Conservation (phyloP, 2,888 invertebrate genomes). For the Morpho achilles region DNA sequence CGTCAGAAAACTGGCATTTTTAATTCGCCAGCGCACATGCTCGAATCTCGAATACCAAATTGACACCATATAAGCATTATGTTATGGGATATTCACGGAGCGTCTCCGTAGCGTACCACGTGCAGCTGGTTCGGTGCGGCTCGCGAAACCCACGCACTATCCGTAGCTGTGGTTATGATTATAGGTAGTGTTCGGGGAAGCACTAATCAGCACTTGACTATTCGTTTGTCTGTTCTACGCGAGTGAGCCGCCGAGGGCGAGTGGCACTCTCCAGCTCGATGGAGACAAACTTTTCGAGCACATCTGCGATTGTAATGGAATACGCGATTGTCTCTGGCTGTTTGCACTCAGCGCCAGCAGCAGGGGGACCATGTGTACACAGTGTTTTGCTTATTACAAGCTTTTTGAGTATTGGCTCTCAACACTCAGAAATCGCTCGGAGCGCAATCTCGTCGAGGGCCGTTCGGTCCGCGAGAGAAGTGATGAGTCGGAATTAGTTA, state of each 20-base stretch:
- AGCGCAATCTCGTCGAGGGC: conserved; percentile 3
- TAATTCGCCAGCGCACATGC: too few species aligned
- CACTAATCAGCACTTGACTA: conserved; percentile 20
- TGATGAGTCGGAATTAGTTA: conserved; percentile 24
- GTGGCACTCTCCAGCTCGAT: conserved; percentile 19
- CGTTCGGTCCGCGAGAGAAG: conserved; percentile 9
- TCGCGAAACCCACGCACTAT: neutral
- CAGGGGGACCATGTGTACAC: conserved; percentile 29
- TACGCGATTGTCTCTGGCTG: conserved; percentile 25
- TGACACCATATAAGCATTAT: too few species aligned
- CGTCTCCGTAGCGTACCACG: too few species aligned
- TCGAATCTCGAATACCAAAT: too few species aligned
- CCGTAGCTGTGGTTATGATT: neutral
- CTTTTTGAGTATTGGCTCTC: conserved; percentile 25
- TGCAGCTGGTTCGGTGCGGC: neutral
- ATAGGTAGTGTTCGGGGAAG: conserved; percentile 11
- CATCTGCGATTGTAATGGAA: conserved; percentile 29
- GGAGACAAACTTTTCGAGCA: conserved; percentile 25
- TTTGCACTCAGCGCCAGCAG: conserved; percentile 22
- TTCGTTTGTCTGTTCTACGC: conserved; percentile 17
- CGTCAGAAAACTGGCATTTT: too few species aligned
- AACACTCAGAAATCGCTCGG: conserved; percentile 17
- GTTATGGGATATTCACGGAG: too few species aligned
- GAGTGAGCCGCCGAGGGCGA: conserved; percentile 14
- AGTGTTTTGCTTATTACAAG: conserved; percentile 28